A percentile compares a stretch with the other conserved stretches of the same genome.
Conservation (phyloP, 2,797 vertebrate species). For the Enteromius mattozi region DNA sequence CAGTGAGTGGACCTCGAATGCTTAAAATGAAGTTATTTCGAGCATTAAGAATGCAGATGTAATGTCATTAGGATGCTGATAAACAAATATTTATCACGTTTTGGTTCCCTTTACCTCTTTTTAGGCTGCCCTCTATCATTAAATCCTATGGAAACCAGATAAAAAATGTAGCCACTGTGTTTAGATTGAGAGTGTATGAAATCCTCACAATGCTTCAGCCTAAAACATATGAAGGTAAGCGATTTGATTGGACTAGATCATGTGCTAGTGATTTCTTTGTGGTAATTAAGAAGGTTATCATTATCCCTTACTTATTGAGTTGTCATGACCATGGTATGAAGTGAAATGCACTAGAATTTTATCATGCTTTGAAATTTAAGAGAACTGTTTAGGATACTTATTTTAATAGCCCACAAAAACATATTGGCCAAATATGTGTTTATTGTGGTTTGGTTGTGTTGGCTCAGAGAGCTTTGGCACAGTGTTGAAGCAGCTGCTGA, state of each 20-base stretch:
- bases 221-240: slow-evolving; percentile 86
- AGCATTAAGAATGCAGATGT: neutral
- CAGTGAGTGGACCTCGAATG: slow-evolving; percentile 78
- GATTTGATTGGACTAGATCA: neutral
- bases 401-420: neutral
- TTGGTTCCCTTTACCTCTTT: slow-evolving; percentile 60
- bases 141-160: slow-evolving; percentile 84
- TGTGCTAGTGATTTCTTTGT: neutral
- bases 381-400: neutral
- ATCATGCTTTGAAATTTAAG: neutral
- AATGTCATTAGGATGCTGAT: neutral
- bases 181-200: slow-evolving; percentile 89
- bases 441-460: slow-evolving; percentile 35
- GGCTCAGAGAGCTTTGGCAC: slow-evolving; percentile 80
- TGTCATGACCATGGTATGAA: neutral
- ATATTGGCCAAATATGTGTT: slow-evolving; percentile 11
- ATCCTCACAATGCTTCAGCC: slow-evolving; percentile 86
- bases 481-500: slow-evolving; percentile 86
- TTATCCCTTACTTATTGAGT: neutral
- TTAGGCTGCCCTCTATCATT: slow-evolving; percentile 81
- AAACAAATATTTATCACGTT: neutral
- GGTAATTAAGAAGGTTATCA: neutral
- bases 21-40: neutral
- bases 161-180: slow-evolving; percentile 78
- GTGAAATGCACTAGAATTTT: neutral